Percentiles rank a stretch among this genome's conserved stretches.
These are phyloP conservation scores for Ginglymostoma cirratum DNA, from an alignment of 2,113 vertebrate genomes.

Conservation along the genomic window DNA sequence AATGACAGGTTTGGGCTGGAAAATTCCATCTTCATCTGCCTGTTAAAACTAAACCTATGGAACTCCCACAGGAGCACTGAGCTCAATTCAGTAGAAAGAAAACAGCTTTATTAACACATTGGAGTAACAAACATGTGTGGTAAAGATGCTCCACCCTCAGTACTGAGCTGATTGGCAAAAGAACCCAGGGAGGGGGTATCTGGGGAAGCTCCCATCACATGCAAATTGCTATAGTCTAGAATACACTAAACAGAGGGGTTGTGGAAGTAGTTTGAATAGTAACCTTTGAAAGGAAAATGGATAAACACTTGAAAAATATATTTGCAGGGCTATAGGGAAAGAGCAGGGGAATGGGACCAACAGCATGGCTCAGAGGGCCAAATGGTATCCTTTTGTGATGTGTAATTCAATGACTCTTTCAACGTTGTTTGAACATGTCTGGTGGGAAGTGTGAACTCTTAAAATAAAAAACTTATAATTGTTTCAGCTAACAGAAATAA, in stretches of 20 bases:
- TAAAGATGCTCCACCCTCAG: not conserved
- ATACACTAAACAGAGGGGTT: not conserved
- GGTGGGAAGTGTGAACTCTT: not conserved
- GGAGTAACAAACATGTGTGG: not conserved
- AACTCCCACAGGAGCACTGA: not conserved
- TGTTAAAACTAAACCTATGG: not conserved
- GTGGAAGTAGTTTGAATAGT: not conserved
- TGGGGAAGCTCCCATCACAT: not conserved
- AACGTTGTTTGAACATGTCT: not conserved
- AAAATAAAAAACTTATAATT: not conserved
- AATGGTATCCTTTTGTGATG: not conserved
- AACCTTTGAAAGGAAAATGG: not conserved
- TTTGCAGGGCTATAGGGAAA: not conserved
- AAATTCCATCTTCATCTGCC: not conserved
- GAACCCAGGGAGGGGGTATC: not conserved
- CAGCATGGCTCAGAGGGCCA: not conserved
- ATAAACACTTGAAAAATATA: not conserved
- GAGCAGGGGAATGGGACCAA: not conserved
- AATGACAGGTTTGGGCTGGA: not conserved
- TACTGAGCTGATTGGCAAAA: not conserved
- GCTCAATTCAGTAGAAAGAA: not conserved
- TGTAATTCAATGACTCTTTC: not conserved
- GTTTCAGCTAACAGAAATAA: not conserved
- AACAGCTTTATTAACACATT: not conserved
- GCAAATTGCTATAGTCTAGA: not conserved